Evolutionary conservation across 1,140 invertebrate genomes (phyloP).

Genomic region (Heliconius eleuchia): DNA sequence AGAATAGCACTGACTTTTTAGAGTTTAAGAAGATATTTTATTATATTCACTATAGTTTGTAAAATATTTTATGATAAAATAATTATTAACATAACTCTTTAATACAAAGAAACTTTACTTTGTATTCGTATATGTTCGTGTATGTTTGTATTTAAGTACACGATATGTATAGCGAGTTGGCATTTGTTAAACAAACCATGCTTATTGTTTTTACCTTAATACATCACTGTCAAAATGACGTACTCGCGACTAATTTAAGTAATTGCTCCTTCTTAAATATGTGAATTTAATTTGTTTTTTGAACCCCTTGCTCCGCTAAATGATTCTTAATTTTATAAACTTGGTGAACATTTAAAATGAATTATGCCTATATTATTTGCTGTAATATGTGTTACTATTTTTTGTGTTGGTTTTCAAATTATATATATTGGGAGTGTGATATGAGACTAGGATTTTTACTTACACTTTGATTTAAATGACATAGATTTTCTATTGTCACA

Average conservation of each 20-base stretch:
- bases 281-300: constrained; percentile 1
- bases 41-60: neutral
- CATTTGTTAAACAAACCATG: neutral
- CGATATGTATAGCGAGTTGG: neutral
- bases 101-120: neutral
- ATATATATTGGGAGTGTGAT: too few species aligned
- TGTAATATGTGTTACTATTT: too few species aligned
- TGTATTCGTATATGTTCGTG: neutral
- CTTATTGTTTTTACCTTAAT: constrained; percentile 8
- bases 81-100: neutral
- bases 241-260: constrained; percentile 10
- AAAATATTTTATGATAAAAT: neutral
- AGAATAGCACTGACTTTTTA: too few species aligned
- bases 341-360: neutral
- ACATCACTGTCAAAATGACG: constrained; percentile 6
- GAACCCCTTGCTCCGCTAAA: neutral
- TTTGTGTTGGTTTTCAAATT: too few species aligned
- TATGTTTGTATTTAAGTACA: neutral
- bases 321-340: neutral
- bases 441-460: too few species aligned
- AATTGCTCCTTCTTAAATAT: constrained; percentile 2
- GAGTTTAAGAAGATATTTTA: too few species aligned
- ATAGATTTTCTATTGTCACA: too few species aligned
- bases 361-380: neutral
- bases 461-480: too few species aligned